Percentiles rank a stretch among this genome's conserved stretches.
phyloP scores from a whole-genome alignment of 2,797 vertebrate species.

The Molothrus aeneus region DNA sequence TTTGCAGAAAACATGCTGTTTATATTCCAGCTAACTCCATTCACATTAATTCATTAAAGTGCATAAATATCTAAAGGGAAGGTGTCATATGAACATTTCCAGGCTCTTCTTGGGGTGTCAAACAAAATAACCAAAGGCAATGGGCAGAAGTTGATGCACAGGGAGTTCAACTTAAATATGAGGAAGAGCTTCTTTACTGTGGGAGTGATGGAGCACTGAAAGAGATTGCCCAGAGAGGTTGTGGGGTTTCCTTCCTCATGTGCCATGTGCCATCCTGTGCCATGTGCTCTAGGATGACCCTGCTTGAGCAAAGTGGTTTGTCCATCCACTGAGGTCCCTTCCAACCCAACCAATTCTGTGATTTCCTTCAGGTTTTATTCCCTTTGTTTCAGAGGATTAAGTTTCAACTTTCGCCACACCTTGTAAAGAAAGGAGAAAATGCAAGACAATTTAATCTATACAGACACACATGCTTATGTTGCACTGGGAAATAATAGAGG shows the following conservation, averaged over 20 bases:
- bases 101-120: not conserved
- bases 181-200: not conserved
- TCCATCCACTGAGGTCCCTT: not conserved
- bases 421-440: not conserved
- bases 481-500: not conserved
- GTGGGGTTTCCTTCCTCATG: not conserved
- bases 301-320: not conserved
- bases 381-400: not conserved
- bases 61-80: not conserved
- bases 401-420: not conserved
- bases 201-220: not conserved
- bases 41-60: not conserved
- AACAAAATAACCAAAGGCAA: not conserved
- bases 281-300: not conserved
- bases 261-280: no score
- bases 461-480: not conserved
- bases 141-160: not conserved
- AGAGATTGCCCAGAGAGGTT: not conserved
- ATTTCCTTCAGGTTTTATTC: not conserved
- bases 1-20: not conserved
- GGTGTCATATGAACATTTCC: not conserved
- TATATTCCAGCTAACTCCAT: not conserved
- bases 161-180: not conserved
- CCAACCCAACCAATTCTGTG: rapidly evolving
- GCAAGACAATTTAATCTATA: not conserved